A percentile compares a stretch with the other conserved stretches of the same genome.
phyloP scores from a whole-genome alignment of 2,113 vertebrate species.

The Zapus hudsonius region DNA sequence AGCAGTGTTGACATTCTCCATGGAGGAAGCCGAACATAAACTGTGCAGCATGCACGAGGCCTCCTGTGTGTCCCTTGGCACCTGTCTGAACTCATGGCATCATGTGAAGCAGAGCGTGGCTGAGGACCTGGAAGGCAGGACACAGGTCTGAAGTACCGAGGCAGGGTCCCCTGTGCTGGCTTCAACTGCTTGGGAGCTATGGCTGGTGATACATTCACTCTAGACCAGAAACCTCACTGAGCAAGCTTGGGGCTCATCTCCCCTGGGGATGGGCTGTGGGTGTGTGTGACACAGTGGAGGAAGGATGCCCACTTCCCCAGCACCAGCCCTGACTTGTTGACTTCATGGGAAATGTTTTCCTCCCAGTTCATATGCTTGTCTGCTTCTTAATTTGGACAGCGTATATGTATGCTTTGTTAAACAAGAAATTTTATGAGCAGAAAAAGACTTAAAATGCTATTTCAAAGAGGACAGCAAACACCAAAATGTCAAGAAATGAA shows the following conservation, averaged over 20 bases:
- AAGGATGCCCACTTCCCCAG: no score
- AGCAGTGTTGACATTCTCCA: background rate
- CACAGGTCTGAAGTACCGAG: background rate
- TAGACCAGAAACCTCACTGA: background rate
- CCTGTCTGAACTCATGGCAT: fast-evolving
- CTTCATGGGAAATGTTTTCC: background rate
- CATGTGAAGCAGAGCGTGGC: background rate
- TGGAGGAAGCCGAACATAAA: background rate
- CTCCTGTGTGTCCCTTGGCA: background rate
- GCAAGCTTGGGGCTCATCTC: background rate
- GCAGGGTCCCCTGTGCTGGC: background rate
- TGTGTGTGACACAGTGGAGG: no score
- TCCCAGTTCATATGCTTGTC: background rate
- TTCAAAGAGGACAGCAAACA: background rate
- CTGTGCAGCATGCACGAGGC: background rate
- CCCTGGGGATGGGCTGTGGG: background rate
- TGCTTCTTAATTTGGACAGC: background rate
- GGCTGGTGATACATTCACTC: background rate
- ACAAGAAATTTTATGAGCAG: background rate
- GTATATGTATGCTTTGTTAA: background rate
- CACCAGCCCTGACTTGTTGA: background rate
- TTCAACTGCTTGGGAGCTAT: background rate
- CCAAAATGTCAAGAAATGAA: background rate
- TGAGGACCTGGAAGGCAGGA: background rate
- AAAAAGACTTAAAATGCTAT: background rate